These are phyloP conservation scores for Drosophila melanogaster DNA, from an alignment of 1,140 invertebrate genomes.

Conservation along the genomic window Release_6_plus_ISO1_MT NT_033779.5:20831001-20831500, in stretches of 20 bases:
- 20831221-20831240: constrained; percentile 1
- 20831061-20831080: not conserved
- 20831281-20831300: not conserved
- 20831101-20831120: too few relatives aligned
- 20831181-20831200: constrained; percentile 5
- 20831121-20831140: too few relatives aligned
- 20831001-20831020: too few relatives aligned
- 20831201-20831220: constrained; percentile 15
- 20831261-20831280: not conserved
- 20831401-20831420: not conserved
- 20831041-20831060: not conserved
- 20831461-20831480: constrained; percentile 25
- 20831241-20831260: not conserved
- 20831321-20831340: not conserved
- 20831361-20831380: not conserved
- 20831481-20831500: constrained; percentile 60
- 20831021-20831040: not conserved
- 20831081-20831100: not conserved
- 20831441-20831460: not conserved
- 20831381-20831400: not conserved
- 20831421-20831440: constrained; percentile 1
- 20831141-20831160: not conserved
- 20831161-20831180: not conserved
- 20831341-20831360: constrained; percentile 2
- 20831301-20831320: not conserved